Evolutionary conservation across 2,797 vertebrate genomes (phyloP), one percentile per base, ranked within the genome.

Genomic region (Darevskia nairensis): DNA sequence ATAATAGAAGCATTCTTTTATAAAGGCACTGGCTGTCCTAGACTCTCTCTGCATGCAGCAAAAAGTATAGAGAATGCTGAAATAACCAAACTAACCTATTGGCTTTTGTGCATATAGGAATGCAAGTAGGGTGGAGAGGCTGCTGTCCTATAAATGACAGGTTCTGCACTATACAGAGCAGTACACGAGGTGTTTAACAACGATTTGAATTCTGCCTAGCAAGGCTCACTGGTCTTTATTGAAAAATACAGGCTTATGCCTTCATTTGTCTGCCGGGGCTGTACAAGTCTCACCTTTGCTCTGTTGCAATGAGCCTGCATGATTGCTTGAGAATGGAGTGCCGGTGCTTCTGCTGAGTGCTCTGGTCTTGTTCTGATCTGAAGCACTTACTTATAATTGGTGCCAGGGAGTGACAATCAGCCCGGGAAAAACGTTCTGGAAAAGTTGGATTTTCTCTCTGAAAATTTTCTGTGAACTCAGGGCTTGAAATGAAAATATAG

Each of bases 371-470:
- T 87, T 91, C 86, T 88, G 86, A 92, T 92, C 88, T 87, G 90
- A 94, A 93, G 93, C 92, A 91, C 90, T 95, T 90, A 82, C 84
- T 94, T 95, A 35, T 91, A 95, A 95, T 89, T 95, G 91, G 92
- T 93, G 82, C 91, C 90, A 92, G 93, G 87, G 32, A 88, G 91
- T 55, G 90, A 88, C 91, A 93, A 92, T 88, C 91, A 93, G 84
- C 68, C 90, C 84, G 90, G 83, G 94, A 88, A 82, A 94, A 86
- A 86, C 2, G 35, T 9, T 84, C 2, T 21, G 59, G 66, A 92
- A 89, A 88, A 90, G 84, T 87, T 92, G 61, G 41, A 2, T 32
- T 66, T 17, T 80, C 0, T 2, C 1, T 13, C 84, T 46, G 23
- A 90, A 94, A 89, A 83, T 27, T 75, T 92, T 94, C 68, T 90